phyloP scores from a whole-genome alignment of 2,888 invertebrate genomes.

The Papilio demoleus region DNA sequence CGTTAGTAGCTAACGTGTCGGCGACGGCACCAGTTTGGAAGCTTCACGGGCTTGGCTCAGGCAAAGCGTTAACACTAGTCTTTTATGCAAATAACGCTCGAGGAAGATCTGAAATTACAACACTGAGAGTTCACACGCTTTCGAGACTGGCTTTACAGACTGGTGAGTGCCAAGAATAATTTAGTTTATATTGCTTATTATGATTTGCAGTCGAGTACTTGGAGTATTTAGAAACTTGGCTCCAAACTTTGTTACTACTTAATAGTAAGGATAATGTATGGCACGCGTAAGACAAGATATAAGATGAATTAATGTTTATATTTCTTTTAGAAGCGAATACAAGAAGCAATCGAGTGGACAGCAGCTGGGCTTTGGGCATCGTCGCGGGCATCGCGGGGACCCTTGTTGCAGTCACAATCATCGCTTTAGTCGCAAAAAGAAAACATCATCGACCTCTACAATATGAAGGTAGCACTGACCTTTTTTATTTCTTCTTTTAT shows the following conservation, averaged over 20 bases:
- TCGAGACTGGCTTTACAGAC: constrained; percentile 72
- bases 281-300: too few relatives aligned
- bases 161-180: constrained; percentile 54
- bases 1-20: constrained; percentile 87
- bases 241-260: not conserved
- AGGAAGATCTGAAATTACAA: constrained; percentile 89
- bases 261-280: not conserved
- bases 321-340: constrained; percentile 63
- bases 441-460: constrained; percentile 79
- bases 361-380: constrained; percentile 83
- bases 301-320: not conserved
- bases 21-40: constrained; percentile 89
- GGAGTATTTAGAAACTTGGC: not conserved
- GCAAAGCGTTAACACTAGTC: constrained; percentile 89
- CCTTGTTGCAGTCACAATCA: constrained; percentile 85
- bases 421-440: constrained; percentile 85
- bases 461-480: constrained; percentile 73
- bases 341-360: constrained; percentile 57
- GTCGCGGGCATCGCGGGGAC: constrained; percentile 88
- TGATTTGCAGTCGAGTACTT: not conserved
- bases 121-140: constrained; percentile 68
- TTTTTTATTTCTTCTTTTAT: not conserved
- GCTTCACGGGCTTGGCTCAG: constrained; percentile 90
- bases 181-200: constrained; percentile 11
- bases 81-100: constrained; percentile 93